phyloP scores from a whole-genome alignment of 2,888 invertebrate genomes.

The Idaea dimidiata region DNA sequence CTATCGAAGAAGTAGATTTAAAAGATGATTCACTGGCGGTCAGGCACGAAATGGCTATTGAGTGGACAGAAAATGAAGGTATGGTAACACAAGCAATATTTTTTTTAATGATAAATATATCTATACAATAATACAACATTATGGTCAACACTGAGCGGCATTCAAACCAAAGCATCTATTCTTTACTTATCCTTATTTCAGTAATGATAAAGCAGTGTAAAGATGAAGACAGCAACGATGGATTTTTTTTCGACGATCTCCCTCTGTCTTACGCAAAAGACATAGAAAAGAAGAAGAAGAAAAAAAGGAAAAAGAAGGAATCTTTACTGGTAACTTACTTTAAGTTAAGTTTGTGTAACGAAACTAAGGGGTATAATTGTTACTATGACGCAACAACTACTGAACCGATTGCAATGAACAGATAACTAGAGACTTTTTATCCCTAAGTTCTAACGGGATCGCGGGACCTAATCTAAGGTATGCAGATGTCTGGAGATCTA shows the following conservation, averaged over 20 bases:
- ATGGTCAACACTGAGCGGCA: no score
- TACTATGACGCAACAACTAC: no score
- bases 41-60: neutral
- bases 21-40: constrained; percentile 12
- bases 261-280: constrained; percentile 3
- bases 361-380: no score
- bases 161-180: no score
- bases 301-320: constrained; percentile 17
- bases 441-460: no score
- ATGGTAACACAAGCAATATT: neutral
- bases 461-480: no score
- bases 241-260: neutral
- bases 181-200: neutral
- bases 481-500: no score
- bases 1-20: constrained; percentile 12
- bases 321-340: constrained; percentile 7
- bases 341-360: neutral
- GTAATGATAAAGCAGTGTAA: constrained; percentile 9
- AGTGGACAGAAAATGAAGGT: neutral
- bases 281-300: constrained; percentile 21
- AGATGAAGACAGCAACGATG: constrained; percentile 4
- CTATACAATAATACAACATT: no score
- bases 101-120: no score
- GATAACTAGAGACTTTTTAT: no score
- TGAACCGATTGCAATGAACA: no score